Percentiles rank a stretch among this genome's conserved stretches.
Evolutionary conservation across 92 coral and sea anemone genomes (phyloP).

Genomic region (Umimayanthus kanabou): DNA sequence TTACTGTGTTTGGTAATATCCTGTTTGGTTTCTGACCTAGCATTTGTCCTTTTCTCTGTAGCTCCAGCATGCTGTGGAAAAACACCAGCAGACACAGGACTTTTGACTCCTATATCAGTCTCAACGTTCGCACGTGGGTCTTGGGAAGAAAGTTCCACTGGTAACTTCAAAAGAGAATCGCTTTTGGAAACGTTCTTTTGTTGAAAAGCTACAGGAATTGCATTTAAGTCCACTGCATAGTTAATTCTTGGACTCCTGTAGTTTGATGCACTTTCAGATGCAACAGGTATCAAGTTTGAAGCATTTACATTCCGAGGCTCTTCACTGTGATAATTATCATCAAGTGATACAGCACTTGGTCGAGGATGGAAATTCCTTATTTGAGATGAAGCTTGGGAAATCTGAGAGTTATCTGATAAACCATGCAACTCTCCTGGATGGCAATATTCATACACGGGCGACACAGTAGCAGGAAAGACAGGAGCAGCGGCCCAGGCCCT

Average conservation of each 20-base stretch:
- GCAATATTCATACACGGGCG: not conserved
- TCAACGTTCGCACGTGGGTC: not conserved
- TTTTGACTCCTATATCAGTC: not conserved
- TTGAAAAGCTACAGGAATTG: conserved; percentile 25
- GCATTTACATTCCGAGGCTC: not conserved
- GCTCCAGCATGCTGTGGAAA: not conserved
- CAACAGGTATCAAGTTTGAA: conserved; percentile 13
- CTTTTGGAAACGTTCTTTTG: not conserved
- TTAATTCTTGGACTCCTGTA: not conserved
- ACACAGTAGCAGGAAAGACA: not conserved
- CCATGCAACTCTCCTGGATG: not conserved
- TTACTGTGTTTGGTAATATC: not conserved
- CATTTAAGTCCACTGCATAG: conserved; percentile 13
- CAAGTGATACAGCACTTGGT: not conserved
- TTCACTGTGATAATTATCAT: not conserved
- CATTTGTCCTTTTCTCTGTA: not conserved
- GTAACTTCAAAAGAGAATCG: not conserved
- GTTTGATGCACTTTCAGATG: not conserved
- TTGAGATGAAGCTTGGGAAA: not conserved
- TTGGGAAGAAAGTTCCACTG: not conserved
- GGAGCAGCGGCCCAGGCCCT: not conserved
- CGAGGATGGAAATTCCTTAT: not conserved
- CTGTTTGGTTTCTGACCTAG: not conserved
- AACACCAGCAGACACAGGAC: not conserved
- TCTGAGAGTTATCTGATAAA: not conserved